Conservation (phyloP, 2,113 vertebrate species). For the Ammospiza caudacuta region DNA sequence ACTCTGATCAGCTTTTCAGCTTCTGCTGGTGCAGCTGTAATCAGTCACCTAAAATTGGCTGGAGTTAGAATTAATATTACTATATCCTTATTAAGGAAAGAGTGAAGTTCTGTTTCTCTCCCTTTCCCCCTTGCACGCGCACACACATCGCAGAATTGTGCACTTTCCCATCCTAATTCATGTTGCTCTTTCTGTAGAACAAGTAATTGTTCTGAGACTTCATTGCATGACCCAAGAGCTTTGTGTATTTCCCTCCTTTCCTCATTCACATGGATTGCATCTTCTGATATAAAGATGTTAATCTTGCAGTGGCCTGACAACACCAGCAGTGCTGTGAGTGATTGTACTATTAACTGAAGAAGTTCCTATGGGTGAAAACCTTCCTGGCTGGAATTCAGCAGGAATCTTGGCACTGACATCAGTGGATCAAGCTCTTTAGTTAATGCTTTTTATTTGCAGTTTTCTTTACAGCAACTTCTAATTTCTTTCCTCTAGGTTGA, state of each 20-base stretch:
- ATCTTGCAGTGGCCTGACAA: background rate
- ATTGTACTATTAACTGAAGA: background rate
- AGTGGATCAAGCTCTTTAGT: background rate
- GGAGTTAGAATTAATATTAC: slow-evolving; percentile 5
- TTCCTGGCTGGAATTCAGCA: background rate
- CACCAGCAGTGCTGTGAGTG: background rate
- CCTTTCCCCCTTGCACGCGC: background rate
- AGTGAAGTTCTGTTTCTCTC: background rate
- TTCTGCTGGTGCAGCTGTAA: background rate
- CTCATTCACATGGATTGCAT: background rate
- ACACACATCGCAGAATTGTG: background rate
- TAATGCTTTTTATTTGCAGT: background rate
- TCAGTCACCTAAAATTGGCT: slow-evolving; percentile 13
- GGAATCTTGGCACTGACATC: background rate
- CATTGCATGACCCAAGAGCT: background rate
- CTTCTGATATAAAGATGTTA: slow-evolving; percentile 30
- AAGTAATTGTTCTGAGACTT: slow-evolving; percentile 29
- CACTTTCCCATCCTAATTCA: background rate
- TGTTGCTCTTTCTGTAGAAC: background rate
- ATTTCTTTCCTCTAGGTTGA: background rate
- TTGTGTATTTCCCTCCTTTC: background rate
- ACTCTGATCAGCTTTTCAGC: background rate
- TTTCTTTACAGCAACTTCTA: background rate
- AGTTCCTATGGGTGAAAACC: background rate
- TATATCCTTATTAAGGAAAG: background rate